These are phyloP conservation scores for Lithobates sylvaticus DNA, from an alignment of 2,797 vertebrate species.

Conservation along the genomic window DNA sequence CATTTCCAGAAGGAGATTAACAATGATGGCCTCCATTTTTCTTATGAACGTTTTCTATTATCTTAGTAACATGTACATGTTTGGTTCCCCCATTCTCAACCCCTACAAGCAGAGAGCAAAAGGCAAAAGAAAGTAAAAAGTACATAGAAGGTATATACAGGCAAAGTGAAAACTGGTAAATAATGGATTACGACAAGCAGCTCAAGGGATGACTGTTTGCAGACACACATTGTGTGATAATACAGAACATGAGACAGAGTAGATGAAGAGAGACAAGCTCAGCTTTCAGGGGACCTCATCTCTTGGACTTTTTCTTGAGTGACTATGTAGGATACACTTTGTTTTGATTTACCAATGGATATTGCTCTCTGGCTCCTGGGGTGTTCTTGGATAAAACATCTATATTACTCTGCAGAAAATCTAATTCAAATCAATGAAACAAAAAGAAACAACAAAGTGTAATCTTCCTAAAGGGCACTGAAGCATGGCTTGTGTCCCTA, in stretches of 20 bases:
- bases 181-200: constrained; percentile 58
- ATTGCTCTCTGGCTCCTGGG: neutral
- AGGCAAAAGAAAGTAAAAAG: constrained; percentile 11
- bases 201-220: constrained; percentile 53
- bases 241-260: constrained; percentile 50
- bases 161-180: constrained; percentile 48
- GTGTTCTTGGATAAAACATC: constrained; percentile 63
- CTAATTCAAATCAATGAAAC: constrained; percentile 59
- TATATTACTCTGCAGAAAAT: constrained; percentile 59
- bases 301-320: constrained; percentile 29
- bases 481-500: constrained; percentile 59
- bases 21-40: too few species aligned
- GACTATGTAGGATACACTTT: constrained; percentile 9
- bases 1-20: too few species aligned
- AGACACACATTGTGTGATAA: constrained; percentile 56
- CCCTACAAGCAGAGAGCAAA: neutral
- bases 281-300: constrained; percentile 55
- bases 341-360: neutral
- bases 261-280: constrained; percentile 44
- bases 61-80: too few species aligned
- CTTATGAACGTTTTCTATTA: too few species aligned
- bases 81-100: neutral
- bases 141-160: constrained; percentile 40
- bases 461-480: constrained; percentile 62
- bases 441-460: constrained; percentile 62